Conservation (phyloP, 1,140 invertebrate species). For the Diorhabda elongata region DNA sequence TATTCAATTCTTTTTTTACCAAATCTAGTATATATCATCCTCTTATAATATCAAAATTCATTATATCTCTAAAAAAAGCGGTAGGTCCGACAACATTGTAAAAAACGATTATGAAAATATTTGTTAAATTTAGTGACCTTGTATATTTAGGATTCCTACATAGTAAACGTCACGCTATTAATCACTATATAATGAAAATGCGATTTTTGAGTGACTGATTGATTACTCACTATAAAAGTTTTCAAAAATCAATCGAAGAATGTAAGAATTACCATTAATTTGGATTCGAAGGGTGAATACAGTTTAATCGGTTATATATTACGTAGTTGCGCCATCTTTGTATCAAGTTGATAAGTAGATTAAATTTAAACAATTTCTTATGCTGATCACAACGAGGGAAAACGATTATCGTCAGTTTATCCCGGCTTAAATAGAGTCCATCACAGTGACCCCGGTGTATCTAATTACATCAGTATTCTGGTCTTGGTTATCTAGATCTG, state of each 20-base stretch:
- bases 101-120: no score
- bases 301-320: neutral
- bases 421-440: neutral
- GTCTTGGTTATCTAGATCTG: conserved; percentile 29
- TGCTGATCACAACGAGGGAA: neutral
- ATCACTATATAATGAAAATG: neutral
- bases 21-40: neutral
- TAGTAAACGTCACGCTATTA: neutral
- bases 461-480: conserved; percentile 40
- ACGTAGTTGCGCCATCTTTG: neutral
- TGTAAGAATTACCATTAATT: neutral
- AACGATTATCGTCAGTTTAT: conserved; percentile 19
- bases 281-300: neutral
- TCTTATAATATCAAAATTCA: neutral
- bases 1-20: neutral
- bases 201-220: conserved; percentile 1
- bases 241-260: neutral
- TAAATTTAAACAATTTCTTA: neutral
- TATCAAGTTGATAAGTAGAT: neutral
- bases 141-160: neutral
- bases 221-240: neutral
- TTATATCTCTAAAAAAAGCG: neutral
- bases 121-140: neutral
- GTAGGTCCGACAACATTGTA: neutral
- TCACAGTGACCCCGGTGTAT: conserved; percentile 12